Base-by-base conservation (phyloP, 2,113 vertebrate genomes). In the Gobius niger region DNA sequence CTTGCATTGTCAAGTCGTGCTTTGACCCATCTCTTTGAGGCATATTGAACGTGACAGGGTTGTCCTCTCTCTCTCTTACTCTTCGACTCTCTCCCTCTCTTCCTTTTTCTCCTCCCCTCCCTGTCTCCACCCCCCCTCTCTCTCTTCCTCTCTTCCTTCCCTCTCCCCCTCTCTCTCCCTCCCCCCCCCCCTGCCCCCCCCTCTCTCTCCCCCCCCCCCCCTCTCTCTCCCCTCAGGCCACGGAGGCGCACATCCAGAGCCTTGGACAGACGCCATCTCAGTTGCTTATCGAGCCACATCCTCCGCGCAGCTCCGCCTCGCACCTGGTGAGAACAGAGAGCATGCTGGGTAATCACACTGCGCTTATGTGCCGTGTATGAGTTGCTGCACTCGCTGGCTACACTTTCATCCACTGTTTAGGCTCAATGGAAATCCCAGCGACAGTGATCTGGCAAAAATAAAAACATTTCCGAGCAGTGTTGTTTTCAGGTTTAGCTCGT, bases 231-330 rank as follows among this genome's bases (percentile, higher is more conserved):
- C 95, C 67, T 89, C 95, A 99, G 98, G 97, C 97, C 91, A 96
- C 95, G 91, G 97, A 98, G 93, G 93, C 91, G 62, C 97, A 98
- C 93, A 98, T 99, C 92, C 96, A 96, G 93, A 96, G 93, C 89
- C 94, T 97, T 94, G 98, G 98, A 95, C 98, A 98, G 95, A 98
- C 96, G 91, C 97, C 98, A 93, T 99, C 97, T 78, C 98, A 99
- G 96, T 95, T 99, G 95, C 97, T 99, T 90, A 99, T 99, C 82
- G 96, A 99, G 95, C 98, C 98, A 85, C 97, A 99, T 96, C 97
- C 98, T 65, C 97, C 97, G 89, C 95, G 97, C 88, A 99, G 98
- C 92, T 99, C 98, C 73, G 98, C 98, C 93, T 98, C 98, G 96
- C 98, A 99, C 95, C 96, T 99, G 97, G 97, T 98, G 94, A 97